Base-by-base conservation (phyloP, 2,888 invertebrate genomes). In the Stegophylla sp. region DNA sequence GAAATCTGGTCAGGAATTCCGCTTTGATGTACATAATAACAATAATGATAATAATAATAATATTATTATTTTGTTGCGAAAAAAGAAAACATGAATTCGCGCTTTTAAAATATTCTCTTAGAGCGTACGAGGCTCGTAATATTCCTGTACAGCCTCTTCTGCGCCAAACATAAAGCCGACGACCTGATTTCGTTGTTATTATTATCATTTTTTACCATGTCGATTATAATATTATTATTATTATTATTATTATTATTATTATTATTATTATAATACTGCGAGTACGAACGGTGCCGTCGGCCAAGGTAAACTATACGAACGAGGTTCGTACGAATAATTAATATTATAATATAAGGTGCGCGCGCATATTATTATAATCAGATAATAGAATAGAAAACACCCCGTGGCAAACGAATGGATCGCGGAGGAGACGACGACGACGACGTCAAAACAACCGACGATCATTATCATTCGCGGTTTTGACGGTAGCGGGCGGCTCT, bases 311-410 rank as follows among this genome's bases (percentile, higher is more conserved):
- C 69, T 48, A 66, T 43, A 3, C 9, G 20, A 0, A 4, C 63
- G 23, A 15, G 26, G 26, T 3, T 3, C 26, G 17, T 7, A 4
- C 2, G 12, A 20, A 23, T 43, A 45, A 45, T 26, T 45, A 69
- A 3, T 45, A 63, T 63, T 63, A 63, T 63, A 71, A 53, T 53
- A 51, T n/a, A n/a, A n/a, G n/a, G n/a, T n/a, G n/a, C n/a, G n/a
- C n/a, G n/a, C n/a, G n/a, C n/a, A 34, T 34, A 34, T 34, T 34
- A n/a, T n/a, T 34, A 34, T 63, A 63, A 74, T 74, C 51, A 17
- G 74, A 75, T 75, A 75, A 75, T 64, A 64, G 51, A 75, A 75
- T 51, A 75, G 51, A 64, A 64, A 75, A 64, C 63, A 75, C 63
- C 74, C 74, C 34, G 63, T 34, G 63, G 74, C 74, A 23, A 7